These are phyloP conservation scores for Stenoptilia bipunctidactyla DNA, from an alignment of 2,888 invertebrate genomes.

Conservation along the genomic window DNA sequence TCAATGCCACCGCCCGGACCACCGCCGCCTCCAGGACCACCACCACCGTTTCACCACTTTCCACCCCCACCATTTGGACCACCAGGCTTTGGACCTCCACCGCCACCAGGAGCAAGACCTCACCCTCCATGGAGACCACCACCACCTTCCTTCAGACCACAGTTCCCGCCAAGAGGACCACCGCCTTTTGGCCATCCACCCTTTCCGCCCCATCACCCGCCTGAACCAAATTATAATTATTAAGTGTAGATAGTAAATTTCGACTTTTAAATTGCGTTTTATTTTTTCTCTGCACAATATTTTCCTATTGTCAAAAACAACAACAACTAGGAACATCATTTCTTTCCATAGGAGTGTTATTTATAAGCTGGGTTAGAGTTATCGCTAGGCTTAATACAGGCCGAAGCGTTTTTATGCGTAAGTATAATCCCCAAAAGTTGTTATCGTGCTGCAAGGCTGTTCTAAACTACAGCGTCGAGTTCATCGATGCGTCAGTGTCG, in stretches of 20 bases:
- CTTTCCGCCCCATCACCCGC: slow-evolving; percentile 71
- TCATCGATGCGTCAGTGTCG: no score
- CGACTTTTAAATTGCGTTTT: no score
- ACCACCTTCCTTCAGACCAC: slow-evolving; percentile 38
- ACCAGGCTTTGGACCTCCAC: slow-evolving; percentile 65
- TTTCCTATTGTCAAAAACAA: no score
- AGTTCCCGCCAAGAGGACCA: slow-evolving; percentile 60
- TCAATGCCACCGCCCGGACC: slow-evolving; percentile 38
- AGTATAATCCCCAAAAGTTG: no score
- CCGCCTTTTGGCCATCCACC: slow-evolving; percentile 80
- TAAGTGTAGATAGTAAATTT: slow-evolving; percentile 27
- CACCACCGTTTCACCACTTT: slow-evolving; percentile 38
- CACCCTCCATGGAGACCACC: slow-evolving; percentile 77
- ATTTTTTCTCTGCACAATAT: no score
- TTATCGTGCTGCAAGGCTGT: no score
- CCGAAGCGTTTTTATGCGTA: no score
- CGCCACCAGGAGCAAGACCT: slow-evolving; percentile 71
- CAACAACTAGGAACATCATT: no score
- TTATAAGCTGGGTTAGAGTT: no score
- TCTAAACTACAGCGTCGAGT: no score
- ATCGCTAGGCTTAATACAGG: no score
- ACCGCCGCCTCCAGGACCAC: slow-evolving; percentile 50
- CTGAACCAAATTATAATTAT: slow-evolving; percentile 63
- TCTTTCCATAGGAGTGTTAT: no score
- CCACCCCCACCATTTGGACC: slow-evolving; percentile 50